Percentiles rank a stretch among this genome's conserved stretches.
Conservation (phyloP, 2,113 vertebrate genomes). For the Nansenia antarctica region DNA sequence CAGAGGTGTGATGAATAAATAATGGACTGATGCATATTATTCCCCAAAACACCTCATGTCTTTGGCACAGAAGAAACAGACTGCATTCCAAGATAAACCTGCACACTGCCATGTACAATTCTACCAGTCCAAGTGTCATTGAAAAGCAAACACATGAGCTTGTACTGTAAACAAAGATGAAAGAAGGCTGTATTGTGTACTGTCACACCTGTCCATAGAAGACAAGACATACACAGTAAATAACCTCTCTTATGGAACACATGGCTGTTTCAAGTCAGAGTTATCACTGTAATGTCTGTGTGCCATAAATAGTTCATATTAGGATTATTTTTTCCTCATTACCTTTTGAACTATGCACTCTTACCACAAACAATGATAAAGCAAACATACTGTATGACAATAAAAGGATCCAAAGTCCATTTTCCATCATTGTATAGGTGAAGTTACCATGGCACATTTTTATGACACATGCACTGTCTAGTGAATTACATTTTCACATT, state of each 20-base stretch:
- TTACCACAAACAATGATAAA: constrained; percentile 2
- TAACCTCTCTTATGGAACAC: background rate
- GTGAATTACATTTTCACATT: too few relatives aligned
- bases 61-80: background rate
- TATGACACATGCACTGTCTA: constrained; percentile 1
- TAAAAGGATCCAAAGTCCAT: constrained; percentile 46
- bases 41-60: background rate
- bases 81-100: constrained; percentile 12
- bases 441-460: background rate
- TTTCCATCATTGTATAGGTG: background rate
- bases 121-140: constrained; percentile 9
- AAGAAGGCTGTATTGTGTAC: background rate
- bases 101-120: background rate
- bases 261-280: too few relatives aligned
- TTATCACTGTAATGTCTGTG: too few relatives aligned
- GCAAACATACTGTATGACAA: constrained; percentile 27
- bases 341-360: background rate
- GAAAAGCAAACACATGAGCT: constrained; percentile 34
- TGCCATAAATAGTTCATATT: background rate
- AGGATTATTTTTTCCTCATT: background rate
- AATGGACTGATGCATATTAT: background rate
- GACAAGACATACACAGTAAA: background rate
- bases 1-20: background rate
- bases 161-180: constrained; percentile 27
- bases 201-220: background rate